phyloP scores from a whole-genome alignment of 1,140 invertebrate genomes.

The Phymorhynchus buccinoides region DNA sequence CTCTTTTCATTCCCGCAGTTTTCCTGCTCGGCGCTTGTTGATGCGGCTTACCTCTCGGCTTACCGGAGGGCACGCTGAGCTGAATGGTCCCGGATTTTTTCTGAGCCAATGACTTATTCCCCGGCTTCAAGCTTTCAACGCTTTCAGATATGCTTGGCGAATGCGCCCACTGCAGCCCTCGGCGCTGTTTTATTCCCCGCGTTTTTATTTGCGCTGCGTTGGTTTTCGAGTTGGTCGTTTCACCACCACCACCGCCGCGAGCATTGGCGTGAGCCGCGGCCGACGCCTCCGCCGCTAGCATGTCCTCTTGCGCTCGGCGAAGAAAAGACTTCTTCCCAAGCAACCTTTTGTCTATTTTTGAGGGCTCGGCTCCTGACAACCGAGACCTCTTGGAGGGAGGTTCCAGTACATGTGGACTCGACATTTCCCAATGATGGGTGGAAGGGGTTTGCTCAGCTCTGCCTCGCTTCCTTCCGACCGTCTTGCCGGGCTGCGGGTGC shows the following conservation, averaged over 20 bases:
- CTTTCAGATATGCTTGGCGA: background rate
- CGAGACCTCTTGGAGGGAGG: background rate
- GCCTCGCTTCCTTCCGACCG: background rate
- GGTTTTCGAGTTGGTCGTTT: background rate
- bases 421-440: background rate
- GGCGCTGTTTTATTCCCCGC: background rate
- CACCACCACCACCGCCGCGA: no score
- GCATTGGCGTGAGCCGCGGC: background rate
- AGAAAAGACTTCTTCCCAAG: slow-evolving; percentile 2
- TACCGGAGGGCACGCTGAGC: background rate
- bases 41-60: background rate
- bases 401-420: background rate
- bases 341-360: background rate
- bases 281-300: background rate
- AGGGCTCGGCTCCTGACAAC: background rate
- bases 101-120: background rate
- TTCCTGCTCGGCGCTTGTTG: background rate
- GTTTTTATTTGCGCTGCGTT: background rate
- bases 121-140: background rate
- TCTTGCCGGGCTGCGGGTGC: background rate
- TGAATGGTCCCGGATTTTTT: background rate
- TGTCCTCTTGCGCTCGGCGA: background rate
- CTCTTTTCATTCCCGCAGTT: background rate
- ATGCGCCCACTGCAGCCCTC: background rate
- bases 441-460: background rate